Percentiles rank a stretch among this genome's conserved stretches.
Conservation (phyloP, 2,113 vertebrate species). For the Petromus typicus region DNA sequence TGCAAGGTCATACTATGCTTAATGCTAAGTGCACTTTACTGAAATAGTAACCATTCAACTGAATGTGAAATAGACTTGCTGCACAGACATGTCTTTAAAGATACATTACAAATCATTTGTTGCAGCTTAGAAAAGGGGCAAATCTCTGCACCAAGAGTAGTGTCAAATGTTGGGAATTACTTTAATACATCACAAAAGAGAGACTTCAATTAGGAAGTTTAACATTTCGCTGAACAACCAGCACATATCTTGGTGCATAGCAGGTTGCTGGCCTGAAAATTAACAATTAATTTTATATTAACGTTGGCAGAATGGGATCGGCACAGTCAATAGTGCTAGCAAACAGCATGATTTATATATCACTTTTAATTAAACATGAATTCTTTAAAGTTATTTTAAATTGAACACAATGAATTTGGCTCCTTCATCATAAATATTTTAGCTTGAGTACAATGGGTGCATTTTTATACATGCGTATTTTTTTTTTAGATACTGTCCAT, state of each 20-base stretch:
- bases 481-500: slow-evolving; percentile 59
- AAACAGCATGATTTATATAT: slow-evolving; percentile 86
- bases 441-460: slow-evolving; percentile 72
- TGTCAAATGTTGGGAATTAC: slow-evolving; percentile 66
- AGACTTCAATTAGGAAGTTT: slow-evolving; percentile 65
- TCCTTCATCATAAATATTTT: slow-evolving; percentile 83
- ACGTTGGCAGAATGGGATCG: slow-evolving; percentile 80
- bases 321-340: slow-evolving; percentile 80
- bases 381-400: slow-evolving; percentile 83
- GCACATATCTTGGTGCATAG: slow-evolving; percentile 61
- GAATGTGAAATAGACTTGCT: slow-evolving; percentile 72
- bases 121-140: not conserved
- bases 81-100: slow-evolving; percentile 51
- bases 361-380: slow-evolving; percentile 86
- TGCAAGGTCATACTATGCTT: slow-evolving; percentile 80
- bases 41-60: slow-evolving; percentile 64
- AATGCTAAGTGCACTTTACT: slow-evolving; percentile 76
- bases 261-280: slow-evolving; percentile 79
- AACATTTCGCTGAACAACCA: slow-evolving; percentile 75
- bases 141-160: slow-evolving; percentile 15
- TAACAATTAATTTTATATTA: slow-evolving; percentile 87
- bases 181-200: slow-evolving; percentile 60
- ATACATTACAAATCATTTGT: slow-evolving; percentile 59
- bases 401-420: slow-evolving; percentile 76
- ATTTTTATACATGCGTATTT: slow-evolving; percentile 62